Evolutionary conservation across 1,140 invertebrate species (phyloP).

Genomic region (Bombus confusus): DNA sequence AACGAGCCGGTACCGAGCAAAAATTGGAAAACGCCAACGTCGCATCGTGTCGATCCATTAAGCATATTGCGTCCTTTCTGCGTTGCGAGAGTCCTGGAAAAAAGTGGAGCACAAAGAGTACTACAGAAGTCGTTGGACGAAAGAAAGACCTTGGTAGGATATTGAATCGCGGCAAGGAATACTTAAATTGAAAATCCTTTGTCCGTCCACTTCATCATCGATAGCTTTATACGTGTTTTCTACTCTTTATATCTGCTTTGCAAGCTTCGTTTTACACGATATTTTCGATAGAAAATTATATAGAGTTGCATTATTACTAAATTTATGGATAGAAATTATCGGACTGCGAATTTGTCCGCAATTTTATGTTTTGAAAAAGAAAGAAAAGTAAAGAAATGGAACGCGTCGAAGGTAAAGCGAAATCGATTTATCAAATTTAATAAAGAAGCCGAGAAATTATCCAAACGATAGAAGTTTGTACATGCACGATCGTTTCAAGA

Average conservation of each 20-base stretch:
- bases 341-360: too few species aligned
- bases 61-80: conserved; percentile 61
- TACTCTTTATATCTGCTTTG: not conserved
- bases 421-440: not conserved
- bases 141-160: not conserved
- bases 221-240: not conserved
- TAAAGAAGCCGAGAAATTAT: not conserved
- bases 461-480: not conserved
- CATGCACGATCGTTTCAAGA: conserved; percentile 13
- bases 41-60: conserved; percentile 62
- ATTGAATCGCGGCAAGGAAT: not conserved
- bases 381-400: too few species aligned
- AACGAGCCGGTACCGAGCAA: conserved; percentile 10
- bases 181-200: conserved; percentile 20
- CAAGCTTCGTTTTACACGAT: too few species aligned
- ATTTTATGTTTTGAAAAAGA: too few species aligned
- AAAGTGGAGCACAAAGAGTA: not conserved
- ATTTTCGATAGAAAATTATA: too few species aligned
- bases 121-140: not conserved
- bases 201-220: not conserved
- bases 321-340: too few species aligned
- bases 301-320: too few species aligned
- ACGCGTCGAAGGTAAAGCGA: too few species aligned
- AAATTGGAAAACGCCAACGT: conserved; percentile 58
- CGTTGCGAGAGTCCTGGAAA: conserved; percentile 38